These are phyloP conservation scores for Drosophila leontia DNA, from an alignment of 1,140 invertebrate species.

Conservation along the genomic window DNA sequence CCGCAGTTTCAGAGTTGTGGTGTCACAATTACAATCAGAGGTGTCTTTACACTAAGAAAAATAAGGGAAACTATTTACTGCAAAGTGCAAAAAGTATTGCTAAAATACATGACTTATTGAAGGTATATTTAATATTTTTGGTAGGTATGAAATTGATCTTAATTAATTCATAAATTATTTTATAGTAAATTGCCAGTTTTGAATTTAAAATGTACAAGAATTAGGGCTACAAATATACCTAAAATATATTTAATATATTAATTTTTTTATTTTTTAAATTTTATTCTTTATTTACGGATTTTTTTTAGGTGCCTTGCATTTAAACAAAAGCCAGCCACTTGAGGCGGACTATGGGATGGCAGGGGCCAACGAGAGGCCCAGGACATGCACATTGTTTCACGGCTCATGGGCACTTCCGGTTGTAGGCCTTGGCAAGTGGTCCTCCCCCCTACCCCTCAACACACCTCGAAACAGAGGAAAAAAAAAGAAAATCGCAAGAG, in stretches of 20 bases:
- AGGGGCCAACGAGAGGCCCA: neutral
- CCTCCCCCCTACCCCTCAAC: neutral
- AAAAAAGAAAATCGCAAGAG: slow-evolving; percentile 1
- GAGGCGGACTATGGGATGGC: neutral
- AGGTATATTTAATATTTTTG: neutral
- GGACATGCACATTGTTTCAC: slow-evolving; percentile 32
- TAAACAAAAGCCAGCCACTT: neutral
- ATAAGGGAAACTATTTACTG: too few relatives aligned
- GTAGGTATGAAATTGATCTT: neutral
- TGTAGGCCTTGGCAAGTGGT: slow-evolving; percentile 32
- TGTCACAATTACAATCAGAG: slow-evolving; percentile 1
- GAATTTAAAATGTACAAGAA: too few relatives aligned
- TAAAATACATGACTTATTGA: neutral
- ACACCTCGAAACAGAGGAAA: neutral
- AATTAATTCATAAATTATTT: too few relatives aligned
- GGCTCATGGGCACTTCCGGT: slow-evolving; percentile 29
- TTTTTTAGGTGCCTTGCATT: slow-evolving; percentile 1
- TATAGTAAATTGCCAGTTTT: too few relatives aligned
- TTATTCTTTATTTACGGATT: neutral
- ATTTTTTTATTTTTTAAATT: neutral
- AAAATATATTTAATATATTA: too few relatives aligned
- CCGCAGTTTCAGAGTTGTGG: neutral
- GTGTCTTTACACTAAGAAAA: neutral
- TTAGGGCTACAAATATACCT: neutral
- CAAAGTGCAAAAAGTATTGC: neutral